Conservation (phyloP, 2,113 vertebrate species). For the Jacana jacana region DNA sequence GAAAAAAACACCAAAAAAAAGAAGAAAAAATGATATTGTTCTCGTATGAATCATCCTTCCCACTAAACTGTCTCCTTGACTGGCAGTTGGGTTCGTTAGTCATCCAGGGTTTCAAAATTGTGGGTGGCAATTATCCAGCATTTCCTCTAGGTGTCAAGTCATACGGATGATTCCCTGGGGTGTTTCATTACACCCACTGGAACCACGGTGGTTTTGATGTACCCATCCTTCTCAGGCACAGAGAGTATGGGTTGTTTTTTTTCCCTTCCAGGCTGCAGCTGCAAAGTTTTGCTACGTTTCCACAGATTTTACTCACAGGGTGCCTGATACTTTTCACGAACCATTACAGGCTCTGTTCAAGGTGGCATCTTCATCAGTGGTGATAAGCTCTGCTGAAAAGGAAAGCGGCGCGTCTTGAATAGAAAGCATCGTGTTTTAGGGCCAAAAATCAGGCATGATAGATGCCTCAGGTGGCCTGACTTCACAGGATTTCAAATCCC, state of each 20-base stretch:
- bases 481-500: not conserved
- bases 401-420: accelerated
- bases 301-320: not conserved
- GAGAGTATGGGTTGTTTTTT: not conserved
- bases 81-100: constrained; percentile 70
- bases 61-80: constrained; percentile 63
- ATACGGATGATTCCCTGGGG: constrained; percentile 25
- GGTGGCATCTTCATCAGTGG: not conserved
- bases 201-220: constrained; percentile 30
- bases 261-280: not conserved
- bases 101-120: constrained; percentile 58
- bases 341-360: not conserved
- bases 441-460: not conserved
- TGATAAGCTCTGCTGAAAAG: not conserved
- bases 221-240: not conserved
- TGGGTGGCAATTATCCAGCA: constrained; percentile 69
- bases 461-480: not conserved
- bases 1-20: not conserved
- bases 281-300: not conserved
- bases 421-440: not conserved
- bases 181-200: constrained; percentile 45
- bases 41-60: constrained; percentile 58
- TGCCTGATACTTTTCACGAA: not conserved
- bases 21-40: not conserved
- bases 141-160: constrained; percentile 56